Conservation (phyloP, 2,797 vertebrate genomes). For the Onychomys leucogaster region DNA sequence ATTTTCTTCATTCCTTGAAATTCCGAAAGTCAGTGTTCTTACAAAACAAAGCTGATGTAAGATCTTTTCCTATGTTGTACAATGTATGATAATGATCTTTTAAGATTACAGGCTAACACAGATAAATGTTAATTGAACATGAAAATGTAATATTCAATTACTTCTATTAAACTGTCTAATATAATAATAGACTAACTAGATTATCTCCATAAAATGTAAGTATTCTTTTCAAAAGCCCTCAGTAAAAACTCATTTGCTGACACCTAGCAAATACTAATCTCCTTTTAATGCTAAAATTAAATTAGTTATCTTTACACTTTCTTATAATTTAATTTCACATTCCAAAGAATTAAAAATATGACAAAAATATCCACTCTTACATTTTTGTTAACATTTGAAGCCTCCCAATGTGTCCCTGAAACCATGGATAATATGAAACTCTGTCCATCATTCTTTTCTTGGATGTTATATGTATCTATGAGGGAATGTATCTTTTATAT, state of each 20-base stretch:
- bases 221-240: not conserved
- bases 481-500: not conserved
- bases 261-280: not conserved
- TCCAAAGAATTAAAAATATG: not conserved
- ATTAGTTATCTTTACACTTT: not conserved
- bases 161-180: not conserved
- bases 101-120: not conserved
- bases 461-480: not conserved
- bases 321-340: not conserved
- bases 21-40: not conserved
- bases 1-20: not conserved
- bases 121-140: slow-evolving; percentile 38
- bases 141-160: not conserved
- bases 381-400: not conserved
- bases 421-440: not conserved
- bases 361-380: not conserved
- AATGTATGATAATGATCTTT: not conserved
- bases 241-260: not conserved
- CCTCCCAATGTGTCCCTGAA: not conserved
- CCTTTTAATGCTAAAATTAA: not conserved
- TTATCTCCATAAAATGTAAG: not conserved
- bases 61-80: not conserved
- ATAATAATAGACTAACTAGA: not conserved
- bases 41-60: not conserved
- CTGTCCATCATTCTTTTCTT: not conserved